A percentile compares a stretch with the other conserved stretches of the same genome.
Evolutionary conservation across 2,888 invertebrate genomes (phyloP).

Genomic region (Acleris cristana): DNA sequence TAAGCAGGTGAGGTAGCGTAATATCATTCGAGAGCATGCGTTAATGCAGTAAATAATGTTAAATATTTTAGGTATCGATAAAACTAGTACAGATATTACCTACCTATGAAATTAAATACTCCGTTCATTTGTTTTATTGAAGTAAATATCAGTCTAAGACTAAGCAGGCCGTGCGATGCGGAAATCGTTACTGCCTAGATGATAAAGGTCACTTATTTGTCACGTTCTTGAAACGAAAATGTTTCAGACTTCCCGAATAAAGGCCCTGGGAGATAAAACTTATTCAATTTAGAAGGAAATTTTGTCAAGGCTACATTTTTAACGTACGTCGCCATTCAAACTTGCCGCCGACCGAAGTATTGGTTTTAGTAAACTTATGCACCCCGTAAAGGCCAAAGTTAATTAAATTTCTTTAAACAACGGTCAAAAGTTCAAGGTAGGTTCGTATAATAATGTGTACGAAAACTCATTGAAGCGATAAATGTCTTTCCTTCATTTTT

Average conservation of each 20-base stretch:
- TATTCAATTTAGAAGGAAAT: constrained; percentile 44
- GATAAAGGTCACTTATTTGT: too few relatives aligned
- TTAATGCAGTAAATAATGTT: too few relatives aligned
- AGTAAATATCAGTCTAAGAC: too few relatives aligned
- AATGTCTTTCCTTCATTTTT: neutral
- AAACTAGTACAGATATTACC: too few relatives aligned
- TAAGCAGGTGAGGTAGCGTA: too few relatives aligned
- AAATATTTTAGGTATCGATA: too few relatives aligned
- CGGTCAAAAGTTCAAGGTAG: constrained; percentile 14
- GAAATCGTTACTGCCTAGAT: too few relatives aligned
- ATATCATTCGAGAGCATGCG: too few relatives aligned
- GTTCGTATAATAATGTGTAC: neutral
- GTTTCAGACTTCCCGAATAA: neutral
- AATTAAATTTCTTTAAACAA: constrained; percentile 15
- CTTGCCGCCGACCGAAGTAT: constrained; percentile 31
- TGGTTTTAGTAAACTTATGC: constrained; percentile 19
- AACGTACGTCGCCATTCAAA: constrained; percentile 22
- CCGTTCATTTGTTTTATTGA: too few relatives aligned
- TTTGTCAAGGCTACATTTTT: constrained; percentile 30
- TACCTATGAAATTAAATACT: too few relatives aligned
- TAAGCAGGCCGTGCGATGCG: too few relatives aligned
- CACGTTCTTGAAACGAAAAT: too few relatives aligned
- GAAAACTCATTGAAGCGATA: neutral
- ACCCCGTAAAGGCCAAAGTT: constrained; percentile 11
- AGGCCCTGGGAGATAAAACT: constrained; percentile 34